Base-by-base conservation (phyloP, 2,888 invertebrate species). In the Volucella inanis region DNA sequence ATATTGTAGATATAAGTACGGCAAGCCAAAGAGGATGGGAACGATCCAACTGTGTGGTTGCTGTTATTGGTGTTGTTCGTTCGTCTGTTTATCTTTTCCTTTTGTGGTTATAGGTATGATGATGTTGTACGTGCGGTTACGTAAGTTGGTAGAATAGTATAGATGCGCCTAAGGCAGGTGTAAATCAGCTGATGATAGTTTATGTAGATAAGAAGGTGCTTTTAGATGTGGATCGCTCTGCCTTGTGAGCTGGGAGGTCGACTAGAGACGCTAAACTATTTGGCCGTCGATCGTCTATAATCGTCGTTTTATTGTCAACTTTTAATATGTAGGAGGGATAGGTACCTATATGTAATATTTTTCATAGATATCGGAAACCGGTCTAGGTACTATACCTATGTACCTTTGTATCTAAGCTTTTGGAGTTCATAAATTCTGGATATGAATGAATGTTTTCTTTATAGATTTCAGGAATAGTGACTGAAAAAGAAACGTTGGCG, bases 121-220 rank as follows among this genome's bases (percentile, higher is more conserved):
- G 61, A 45, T 54, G 64, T 59, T 78, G 78, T 79, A 62, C 45
- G 41, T 64, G 71, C 78, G 72, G 79, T 79, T 79, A 79, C 79
- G 65, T 79, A 79, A 79, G 79, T 67, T 45, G 41, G 49, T 49
- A 52, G 67, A 31, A 15, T 2, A 43, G 75, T 38, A 68, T 62
- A 71, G 50, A 72, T 79, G 65, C 79, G 65, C 79, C 72, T 52
- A 38, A 61, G 79, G 79, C 79, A 79, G 79, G 79, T 79, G 79
- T 79, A 79, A 79, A 79, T 79, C 79, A 79, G 79, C 79, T 79
- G 79, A 79, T 72, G 79, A 79, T 79, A 72, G 79, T 79, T 79
- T 72, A 72, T 79, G 72, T 59, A 72, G 72, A 79, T 79, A 72
- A 79, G 65, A 50, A 64, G 14, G 18, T 72, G 45, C 38, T 79